Evolutionary conservation across 1,140 invertebrate genomes (phyloP).

Genomic region (Aricia agestis): DNA sequence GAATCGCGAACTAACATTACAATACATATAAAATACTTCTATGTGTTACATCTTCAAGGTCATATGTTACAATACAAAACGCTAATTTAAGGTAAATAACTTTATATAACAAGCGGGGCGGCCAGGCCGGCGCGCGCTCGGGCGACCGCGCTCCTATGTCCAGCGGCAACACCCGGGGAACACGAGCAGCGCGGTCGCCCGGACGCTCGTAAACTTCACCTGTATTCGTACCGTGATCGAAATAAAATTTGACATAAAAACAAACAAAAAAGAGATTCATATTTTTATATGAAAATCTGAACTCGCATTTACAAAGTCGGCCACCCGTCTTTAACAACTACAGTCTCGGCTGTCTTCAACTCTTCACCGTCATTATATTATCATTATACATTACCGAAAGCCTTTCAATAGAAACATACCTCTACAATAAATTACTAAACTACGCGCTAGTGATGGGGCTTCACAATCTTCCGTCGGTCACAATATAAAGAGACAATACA

Average conservation of each 20-base stretch:
- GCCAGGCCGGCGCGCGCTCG: neutral
- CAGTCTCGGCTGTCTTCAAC: neutral
- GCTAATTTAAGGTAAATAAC: conserved; percentile 5
- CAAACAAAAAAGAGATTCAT: conserved; percentile 2
- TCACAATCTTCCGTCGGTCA: neutral
- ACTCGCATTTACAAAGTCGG: neutral
- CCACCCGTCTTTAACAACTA: conserved; percentile 7
- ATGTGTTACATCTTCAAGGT: conserved; percentile 6
- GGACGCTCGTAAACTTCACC: no score
- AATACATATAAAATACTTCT: conserved; percentile 16
- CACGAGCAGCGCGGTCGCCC: no score
- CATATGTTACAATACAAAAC: conserved; percentile 1
- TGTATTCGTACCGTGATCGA: neutral
- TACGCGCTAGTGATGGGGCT: neutral
- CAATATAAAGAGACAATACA: no score
- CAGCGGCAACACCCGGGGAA: no score
- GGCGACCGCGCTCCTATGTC: no score
- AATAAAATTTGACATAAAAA: neutral
- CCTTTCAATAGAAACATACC: conserved; percentile 2
- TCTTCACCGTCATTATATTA: neutral
- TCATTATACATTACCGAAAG: neutral
- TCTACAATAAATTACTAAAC: conserved; percentile 11
- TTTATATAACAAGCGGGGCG: conserved; percentile 8
- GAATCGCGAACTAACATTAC: conserved; percentile 18
- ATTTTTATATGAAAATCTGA: neutral